These are phyloP conservation scores for Steinernema carpocapsae DNA, from an alignment of 2,888 invertebrate genomes.

Conservation along the genomic window DNA sequence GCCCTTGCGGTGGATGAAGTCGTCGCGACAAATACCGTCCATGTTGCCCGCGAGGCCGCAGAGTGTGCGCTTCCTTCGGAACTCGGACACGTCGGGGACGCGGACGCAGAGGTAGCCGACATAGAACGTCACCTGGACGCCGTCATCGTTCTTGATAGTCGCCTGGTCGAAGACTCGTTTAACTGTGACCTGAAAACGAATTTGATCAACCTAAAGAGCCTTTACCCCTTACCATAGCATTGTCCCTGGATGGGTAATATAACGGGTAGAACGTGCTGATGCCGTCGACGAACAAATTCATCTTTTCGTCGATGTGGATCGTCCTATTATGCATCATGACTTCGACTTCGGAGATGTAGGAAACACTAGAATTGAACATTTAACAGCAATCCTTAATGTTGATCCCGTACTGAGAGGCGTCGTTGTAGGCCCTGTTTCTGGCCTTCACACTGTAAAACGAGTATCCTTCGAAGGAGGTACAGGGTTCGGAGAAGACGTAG, in stretches of 20 bases:
- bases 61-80: constrained; percentile 51
- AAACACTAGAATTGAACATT: constrained; percentile 51
- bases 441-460: constrained; percentile 51
- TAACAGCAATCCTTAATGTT: constrained; percentile 36
- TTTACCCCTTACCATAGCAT: not conserved
- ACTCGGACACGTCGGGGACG: constrained; percentile 56
- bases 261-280: constrained; percentile 45
- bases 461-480: constrained; percentile 44
- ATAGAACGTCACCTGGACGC: constrained; percentile 46
- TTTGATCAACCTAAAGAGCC: not conserved
- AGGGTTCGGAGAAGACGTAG: constrained; percentile 63
- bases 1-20: constrained; percentile 46
- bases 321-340: constrained; percentile 53
- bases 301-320: constrained; percentile 51
- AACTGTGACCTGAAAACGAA: constrained; percentile 34
- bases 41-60: constrained; percentile 61
- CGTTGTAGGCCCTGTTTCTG: constrained; percentile 46
- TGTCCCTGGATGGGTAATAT: constrained; percentile 52
- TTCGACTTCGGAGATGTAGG: constrained; percentile 52
- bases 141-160: constrained; percentile 46
- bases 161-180: constrained; percentile 13
- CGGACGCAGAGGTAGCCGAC: constrained; percentile 40
- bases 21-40: constrained; percentile 54
- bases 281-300: constrained; percentile 49
- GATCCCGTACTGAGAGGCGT: not conserved